Evolutionary conservation across 2,113 vertebrate species (phyloP).

Genomic region (Indicator indicator): DNA sequence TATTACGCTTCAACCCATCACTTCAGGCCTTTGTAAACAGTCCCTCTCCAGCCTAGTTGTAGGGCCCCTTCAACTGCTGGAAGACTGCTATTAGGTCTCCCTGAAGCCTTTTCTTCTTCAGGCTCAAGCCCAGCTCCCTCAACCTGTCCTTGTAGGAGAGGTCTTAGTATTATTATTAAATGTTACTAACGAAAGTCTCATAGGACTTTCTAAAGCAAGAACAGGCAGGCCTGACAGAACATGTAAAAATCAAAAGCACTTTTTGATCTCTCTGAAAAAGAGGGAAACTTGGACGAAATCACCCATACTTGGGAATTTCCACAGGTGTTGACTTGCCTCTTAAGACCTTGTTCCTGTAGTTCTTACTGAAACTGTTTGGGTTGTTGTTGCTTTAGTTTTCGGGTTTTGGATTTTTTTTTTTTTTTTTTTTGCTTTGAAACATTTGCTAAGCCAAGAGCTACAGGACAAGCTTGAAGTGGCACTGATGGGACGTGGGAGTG

Average conservation of each 20-base stretch:
- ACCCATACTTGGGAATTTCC: background rate
- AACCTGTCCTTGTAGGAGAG: too few relatives aligned
- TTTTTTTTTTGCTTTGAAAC: background rate
- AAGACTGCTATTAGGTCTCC: too few relatives aligned
- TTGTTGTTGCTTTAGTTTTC: too few relatives aligned
- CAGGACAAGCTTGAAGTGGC: background rate
- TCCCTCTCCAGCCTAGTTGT: too few relatives aligned
- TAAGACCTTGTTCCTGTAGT: background rate
- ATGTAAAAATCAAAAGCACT: background rate
- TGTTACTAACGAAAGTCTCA: background rate
- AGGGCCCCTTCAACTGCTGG: too few relatives aligned
- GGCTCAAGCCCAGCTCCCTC: too few relatives aligned
- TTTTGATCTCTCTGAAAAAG: background rate
- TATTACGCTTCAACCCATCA: too few relatives aligned
- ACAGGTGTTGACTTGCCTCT: background rate
- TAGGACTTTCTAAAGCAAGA: background rate
- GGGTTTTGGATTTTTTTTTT: too few relatives aligned
- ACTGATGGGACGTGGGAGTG: background rate
- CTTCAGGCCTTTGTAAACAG: too few relatives aligned
- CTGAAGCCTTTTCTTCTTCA: too few relatives aligned
- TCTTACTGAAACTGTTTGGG: background rate
- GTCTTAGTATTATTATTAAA: background rate
- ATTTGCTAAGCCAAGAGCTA: background rate
- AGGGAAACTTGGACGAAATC: background rate
- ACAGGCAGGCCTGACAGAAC: background rate